A percentile compares a stretch with the other conserved stretches of the same genome.
Evolutionary conservation across 2,797 vertebrate genomes (phyloP).

Genomic region (Ctenosaura bakeri): DNA sequence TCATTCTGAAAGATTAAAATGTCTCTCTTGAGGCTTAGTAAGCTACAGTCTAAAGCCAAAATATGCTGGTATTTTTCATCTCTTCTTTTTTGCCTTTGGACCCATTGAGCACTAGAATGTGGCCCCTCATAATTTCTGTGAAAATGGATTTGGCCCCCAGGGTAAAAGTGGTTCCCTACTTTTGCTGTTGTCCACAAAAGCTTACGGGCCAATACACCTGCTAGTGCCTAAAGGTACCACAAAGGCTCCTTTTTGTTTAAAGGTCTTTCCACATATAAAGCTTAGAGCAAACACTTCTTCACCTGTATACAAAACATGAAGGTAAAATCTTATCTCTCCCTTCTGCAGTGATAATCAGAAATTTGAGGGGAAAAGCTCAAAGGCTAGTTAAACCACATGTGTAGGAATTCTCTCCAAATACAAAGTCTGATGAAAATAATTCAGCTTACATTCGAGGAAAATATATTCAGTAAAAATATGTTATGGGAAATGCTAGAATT

Average conservation of each 20-base stretch:
- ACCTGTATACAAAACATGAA: neutral
- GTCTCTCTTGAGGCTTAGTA: neutral
- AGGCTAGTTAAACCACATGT: neutral
- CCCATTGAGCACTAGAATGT: no score
- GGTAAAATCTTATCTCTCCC: neutral
- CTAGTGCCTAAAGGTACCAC: neutral
- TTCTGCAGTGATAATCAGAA: neutral
- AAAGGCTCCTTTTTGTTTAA: slow-evolving; percentile 9
- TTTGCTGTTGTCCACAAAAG: neutral
- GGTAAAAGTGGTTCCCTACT: neutral
- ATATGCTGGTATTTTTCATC: no score
- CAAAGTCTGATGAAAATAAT: neutral
- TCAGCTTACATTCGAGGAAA: neutral
- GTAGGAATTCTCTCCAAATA: neutral
- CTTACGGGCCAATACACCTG: no score
- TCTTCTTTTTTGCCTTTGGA: no score
- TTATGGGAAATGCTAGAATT: neutral
- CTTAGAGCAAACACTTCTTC: neutral
- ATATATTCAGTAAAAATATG: neutral
- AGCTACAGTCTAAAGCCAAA: neutral
- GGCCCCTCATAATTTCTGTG: no score
- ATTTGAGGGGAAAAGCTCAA: neutral
- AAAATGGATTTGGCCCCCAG: no score
- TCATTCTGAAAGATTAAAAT: neutral
- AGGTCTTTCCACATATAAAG: neutral